phyloP scores from a whole-genome alignment of 2,113 vertebrate genomes.

The Neodontobutis hainanensis region DNA sequence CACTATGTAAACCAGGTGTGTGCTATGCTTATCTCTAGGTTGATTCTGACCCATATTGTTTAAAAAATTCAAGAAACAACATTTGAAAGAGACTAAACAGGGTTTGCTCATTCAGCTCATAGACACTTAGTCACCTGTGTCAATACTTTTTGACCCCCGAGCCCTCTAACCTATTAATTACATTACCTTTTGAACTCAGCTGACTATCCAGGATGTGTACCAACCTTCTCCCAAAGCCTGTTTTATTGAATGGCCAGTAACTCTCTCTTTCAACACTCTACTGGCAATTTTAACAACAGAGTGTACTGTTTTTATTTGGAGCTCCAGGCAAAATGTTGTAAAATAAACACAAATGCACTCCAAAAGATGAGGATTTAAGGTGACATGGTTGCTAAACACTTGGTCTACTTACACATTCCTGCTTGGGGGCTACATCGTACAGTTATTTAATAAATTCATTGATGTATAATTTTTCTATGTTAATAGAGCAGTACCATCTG shows the following conservation, averaged over 20 bases:
- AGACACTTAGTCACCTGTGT: neutral
- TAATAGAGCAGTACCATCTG: constrained; percentile 79
- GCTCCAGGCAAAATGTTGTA: neutral
- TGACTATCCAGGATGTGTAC: neutral
- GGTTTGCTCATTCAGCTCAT: too few relatives aligned
- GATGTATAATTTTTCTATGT: constrained; percentile 14
- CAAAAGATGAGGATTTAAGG: constrained; percentile 1
- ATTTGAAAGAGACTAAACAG: too few relatives aligned
- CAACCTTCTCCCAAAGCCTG: neutral
- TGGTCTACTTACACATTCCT: neutral
- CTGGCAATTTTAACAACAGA: neutral
- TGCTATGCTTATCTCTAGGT: too few relatives aligned
- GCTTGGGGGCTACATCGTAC: neutral
- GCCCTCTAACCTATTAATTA: too few relatives aligned
- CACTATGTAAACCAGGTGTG: too few relatives aligned
- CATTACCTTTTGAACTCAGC: neutral
- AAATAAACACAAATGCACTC: neutral
- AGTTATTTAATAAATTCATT: neutral
- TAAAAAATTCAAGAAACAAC: too few relatives aligned
- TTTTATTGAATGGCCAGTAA: neutral
- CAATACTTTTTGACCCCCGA: too few relatives aligned
- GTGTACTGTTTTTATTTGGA: neutral
- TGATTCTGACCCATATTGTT: too few relatives aligned
- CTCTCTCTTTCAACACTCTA: neutral
- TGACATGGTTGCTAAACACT: constrained; percentile 18